Base-by-base conservation (phyloP, 2,797 vertebrate species). In the Trichosurus vulpecula region DNA sequence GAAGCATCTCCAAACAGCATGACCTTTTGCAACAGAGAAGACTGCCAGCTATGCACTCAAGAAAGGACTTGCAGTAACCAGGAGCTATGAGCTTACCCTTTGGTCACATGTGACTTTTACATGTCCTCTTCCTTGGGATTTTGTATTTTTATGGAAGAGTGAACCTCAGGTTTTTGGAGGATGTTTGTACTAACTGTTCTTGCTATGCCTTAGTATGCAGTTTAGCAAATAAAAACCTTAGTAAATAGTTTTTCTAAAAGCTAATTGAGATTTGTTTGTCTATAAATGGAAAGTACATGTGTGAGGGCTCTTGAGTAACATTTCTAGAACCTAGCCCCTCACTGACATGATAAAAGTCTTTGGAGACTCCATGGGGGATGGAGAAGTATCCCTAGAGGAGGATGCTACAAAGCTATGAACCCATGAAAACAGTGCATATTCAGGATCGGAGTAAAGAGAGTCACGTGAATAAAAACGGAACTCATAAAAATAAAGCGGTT, bases 241-340 rank as follows among this genome's bases (percentile, higher is more conserved):
- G 35, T n/a, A 19, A n/a, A n/a, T 54, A 92, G 22, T 27, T 93
- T 94, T 93, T 91, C 12, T 90, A 51, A 92, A 96, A 96, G 81
- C 8, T 51, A 87, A 87, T 87, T 87, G 22, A 87, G n/a, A 51
- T 87, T 47, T 87, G 74, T 87, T 87, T 87, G 74, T 81, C 41
- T 29, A 47, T 87, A 27, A 27, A 51, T 87, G 10, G 41, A 9
- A 51, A 25, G 22, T 19, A 41, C 1, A 81, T 47, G n/a, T 13
- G 19, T 81, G n/a, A 25, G 41, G 66, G 22, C n/a, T 81, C 41
- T 81, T 47, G 66, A 87, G 41, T 74, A 87, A 87, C 9, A 47
- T 2, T 51, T 51, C 22, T 51, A 51, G 41, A 87, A 27, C 10
- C 6, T 51, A 47, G 3, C 0, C 41, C 3, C 41, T 47, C 41